Base-by-base conservation (phyloP, 2,888 invertebrate genomes). In the Cantharis flavilabris region DNA sequence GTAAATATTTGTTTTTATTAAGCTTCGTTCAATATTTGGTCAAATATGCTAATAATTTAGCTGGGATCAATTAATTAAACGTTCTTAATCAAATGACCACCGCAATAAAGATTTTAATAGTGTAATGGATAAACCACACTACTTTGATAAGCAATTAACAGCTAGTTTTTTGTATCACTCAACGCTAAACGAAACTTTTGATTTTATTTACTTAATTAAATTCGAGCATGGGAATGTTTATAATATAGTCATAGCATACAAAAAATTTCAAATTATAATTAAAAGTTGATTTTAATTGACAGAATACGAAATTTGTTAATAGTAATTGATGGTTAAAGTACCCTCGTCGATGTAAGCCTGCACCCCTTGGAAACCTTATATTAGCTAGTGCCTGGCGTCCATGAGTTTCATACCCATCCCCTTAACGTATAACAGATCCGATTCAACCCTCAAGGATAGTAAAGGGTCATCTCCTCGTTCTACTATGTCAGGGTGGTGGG, bases 341-440 rank as follows among this genome's bases (percentile, higher is more conserved):
- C 72, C 76, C 78, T 77, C 77, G 74, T 77, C 79, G 71, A 75
- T 79, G 79, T 81, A 72, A 72, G 72, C 80, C 79, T 82, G 79
- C 80, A 80, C 81, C 81, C 80, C 81, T 81, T 81, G 82, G 83
- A 84, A 84, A 84, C 84, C 84, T 84, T 84, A 84, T 84, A 84
- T 84, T 84, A 83, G 82, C 81, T 80, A 83, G 82, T 81, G 81
- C 80, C 82, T 81, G 83, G 82, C 84, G 83, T 83, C 83, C 83
- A 83, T 80, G 83, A 83, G 82, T 81, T 83, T 80, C 80, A 79
- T 77, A 78, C 80, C 80, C 80, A 78, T 74, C 81, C 73, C 76
- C 76, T 69, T 73, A 70, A 62, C 80, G 78, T 76, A 73, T 72
- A 78, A 77, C 79, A 72, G 80, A 81, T 81, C 82, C 81, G 81